Conservation (phyloP, 2,888 invertebrate genomes). For the Drosophila nr. perissopoda region DNA sequence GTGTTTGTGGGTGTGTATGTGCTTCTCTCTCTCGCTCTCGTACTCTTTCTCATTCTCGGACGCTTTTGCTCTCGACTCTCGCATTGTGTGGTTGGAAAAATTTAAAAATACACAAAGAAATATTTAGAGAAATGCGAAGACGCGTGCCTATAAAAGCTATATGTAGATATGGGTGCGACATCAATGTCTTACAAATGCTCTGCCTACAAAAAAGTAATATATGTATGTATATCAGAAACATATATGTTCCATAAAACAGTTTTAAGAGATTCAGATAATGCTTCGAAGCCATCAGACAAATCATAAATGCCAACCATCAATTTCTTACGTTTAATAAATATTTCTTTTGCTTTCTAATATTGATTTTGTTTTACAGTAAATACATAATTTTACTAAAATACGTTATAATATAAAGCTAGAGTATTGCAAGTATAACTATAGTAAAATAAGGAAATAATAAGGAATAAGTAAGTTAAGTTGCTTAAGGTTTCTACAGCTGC, state of each 20-base stretch:
- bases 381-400: neutral
- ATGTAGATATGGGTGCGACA: neutral
- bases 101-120: constrained; percentile 52
- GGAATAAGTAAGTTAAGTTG: neutral
- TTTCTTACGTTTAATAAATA: neutral
- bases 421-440: neutral
- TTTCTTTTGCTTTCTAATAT: neutral
- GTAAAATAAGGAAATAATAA: neutral
- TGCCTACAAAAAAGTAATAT: neutral
- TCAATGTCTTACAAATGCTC: constrained; percentile 11
- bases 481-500: neutral
- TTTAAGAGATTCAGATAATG: neutral
- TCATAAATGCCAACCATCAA: neutral
- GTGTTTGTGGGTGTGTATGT: neutral
- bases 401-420: no score
- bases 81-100: constrained; percentile 7
- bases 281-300: neutral
- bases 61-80: constrained; percentile 6
- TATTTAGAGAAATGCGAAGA: constrained; percentile 38
- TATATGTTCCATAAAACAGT: neutral
- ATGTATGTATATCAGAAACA: neutral
- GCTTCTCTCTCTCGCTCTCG: neutral
- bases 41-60: neutral
- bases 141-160: constrained; percentile 49
- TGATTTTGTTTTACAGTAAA: neutral